phyloP scores from a whole-genome alignment of 1,140 invertebrate genomes.

The Dufourea novaeangliae region DNA sequence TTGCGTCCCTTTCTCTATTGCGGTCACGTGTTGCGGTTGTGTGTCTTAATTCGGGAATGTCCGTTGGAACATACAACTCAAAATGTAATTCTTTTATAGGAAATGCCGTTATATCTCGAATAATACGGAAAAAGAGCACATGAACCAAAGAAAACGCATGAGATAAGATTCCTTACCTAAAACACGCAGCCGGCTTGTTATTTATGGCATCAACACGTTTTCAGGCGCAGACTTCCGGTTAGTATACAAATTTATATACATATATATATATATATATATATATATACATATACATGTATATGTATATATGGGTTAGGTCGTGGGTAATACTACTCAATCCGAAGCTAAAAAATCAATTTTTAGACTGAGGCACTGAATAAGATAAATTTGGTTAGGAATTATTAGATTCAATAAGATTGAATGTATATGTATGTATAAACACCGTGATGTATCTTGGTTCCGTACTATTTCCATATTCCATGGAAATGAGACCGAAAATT shows the following conservation, averaged over 20 bases:
- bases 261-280: no score
- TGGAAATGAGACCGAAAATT: no score
- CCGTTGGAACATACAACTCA: constrained; percentile 11
- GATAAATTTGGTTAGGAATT: neutral
- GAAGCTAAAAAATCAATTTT: neutral
- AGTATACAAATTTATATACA: constrained; percentile 17
- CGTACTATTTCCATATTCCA: neutral
- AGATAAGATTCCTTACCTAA: constrained; percentile 43
- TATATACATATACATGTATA: no score
- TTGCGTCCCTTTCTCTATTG: constrained; percentile 13
- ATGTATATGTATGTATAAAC: neutral
- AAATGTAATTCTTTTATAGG: neutral
- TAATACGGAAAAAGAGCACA: neutral
- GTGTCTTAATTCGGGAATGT: constrained; percentile 32
- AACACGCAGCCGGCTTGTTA: constrained; percentile 10
- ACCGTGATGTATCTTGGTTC: neutral
- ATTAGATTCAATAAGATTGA: no score
- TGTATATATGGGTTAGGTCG: no score
- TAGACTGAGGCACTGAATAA: neutral
- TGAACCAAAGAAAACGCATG: constrained; percentile 11
- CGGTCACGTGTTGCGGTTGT: neutral
- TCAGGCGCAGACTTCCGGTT: constrained; percentile 20
- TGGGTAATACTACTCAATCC: no score
- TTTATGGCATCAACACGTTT: constrained; percentile 11
- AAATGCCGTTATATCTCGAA: neutral